Evolutionary conservation across 2,113 vertebrate species (phyloP).

Genomic region (Helogale parvula): DNA sequence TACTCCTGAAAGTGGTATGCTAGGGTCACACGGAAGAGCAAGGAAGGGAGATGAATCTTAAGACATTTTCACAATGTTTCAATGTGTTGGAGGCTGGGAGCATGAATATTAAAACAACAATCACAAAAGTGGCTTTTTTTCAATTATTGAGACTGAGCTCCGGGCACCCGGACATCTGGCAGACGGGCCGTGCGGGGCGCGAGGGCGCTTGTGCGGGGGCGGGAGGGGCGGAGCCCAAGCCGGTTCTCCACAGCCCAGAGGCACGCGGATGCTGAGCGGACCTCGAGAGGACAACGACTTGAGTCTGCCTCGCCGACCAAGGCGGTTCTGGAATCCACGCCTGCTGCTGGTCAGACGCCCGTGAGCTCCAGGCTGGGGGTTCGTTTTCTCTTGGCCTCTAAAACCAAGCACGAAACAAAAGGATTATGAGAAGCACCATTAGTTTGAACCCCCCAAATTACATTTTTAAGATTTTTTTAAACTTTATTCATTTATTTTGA

Average conservation of each 20-base stretch:
- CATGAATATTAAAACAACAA: background rate
- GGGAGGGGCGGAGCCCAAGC: no score
- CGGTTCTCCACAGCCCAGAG: background rate
- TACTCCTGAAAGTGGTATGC: background rate
- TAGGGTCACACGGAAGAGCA: background rate
- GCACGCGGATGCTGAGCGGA: background rate
- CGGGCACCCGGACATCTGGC: background rate
- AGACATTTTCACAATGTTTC: background rate
- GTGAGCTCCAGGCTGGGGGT: background rate
- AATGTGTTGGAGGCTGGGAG: background rate
- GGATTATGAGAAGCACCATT: background rate
- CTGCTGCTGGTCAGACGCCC: background rate
- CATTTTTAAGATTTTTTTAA: no score
- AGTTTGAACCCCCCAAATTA: background rate
- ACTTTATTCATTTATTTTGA: no score
- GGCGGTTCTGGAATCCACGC: background rate
- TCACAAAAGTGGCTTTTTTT: background rate
- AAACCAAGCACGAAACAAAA: background rate
- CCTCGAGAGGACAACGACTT: background rate
- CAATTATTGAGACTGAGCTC: background rate
- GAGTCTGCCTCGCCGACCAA: background rate
- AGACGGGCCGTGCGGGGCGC: background rate
- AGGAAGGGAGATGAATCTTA: background rate
- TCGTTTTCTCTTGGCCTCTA: background rate
- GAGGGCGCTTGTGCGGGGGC: rapidly evolving